Conservation (phyloP, 2,113 vertebrate species). For the Aptenodytes forsteri region DNA sequence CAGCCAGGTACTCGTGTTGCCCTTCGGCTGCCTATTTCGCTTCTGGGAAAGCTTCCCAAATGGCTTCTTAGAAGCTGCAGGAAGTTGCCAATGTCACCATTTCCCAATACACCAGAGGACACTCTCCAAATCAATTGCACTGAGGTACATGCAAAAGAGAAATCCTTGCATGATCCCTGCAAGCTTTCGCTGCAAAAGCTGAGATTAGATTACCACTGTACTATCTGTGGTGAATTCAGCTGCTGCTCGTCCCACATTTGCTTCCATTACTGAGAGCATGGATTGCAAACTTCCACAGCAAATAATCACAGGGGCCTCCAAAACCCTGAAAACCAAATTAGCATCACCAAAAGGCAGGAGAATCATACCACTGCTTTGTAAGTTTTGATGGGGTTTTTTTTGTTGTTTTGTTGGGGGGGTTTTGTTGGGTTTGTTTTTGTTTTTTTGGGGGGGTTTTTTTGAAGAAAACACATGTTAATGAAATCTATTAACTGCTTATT, state of each 20-base stretch:
- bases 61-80: neutral
- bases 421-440: neutral
- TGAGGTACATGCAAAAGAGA: neutral
- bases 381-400: neutral
- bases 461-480: neutral
- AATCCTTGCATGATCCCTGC: neutral
- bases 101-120: neutral
- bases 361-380: neutral
- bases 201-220: neutral
- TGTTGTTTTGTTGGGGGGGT: too few species aligned
- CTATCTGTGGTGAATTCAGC: neutral
- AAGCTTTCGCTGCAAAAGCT: neutral
- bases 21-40: neutral
- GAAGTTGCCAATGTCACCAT: neutral
- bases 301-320: neutral
- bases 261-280: neutral
- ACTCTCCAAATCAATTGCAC: neutral
- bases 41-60: neutral
- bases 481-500: neutral
- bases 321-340: neutral
- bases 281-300: neutral
- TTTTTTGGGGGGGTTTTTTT: neutral
- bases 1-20: neutral
- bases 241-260: neutral
- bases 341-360: neutral